A percentile compares a stretch with the other conserved stretches of the same genome.
Conservation (phyloP, 1,140 invertebrate species). For the Oryzaephilus surinamensis region DNA sequence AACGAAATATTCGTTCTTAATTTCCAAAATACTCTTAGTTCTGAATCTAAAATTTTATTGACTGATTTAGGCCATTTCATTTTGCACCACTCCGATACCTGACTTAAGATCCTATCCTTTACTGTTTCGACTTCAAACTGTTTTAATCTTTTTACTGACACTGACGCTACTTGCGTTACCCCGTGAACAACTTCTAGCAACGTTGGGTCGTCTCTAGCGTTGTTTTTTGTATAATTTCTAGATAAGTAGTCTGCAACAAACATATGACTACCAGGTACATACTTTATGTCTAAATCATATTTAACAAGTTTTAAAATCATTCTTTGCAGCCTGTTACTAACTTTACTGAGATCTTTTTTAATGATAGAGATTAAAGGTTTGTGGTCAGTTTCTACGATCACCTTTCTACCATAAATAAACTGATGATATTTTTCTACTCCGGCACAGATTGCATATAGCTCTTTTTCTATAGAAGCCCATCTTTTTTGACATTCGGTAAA, state of each 20-base stretch:
- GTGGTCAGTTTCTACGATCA: no score
- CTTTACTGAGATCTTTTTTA: not conserved
- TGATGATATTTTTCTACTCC: no score
- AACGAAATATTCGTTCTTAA: not conserved
- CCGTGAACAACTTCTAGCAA: not conserved
- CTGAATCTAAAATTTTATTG: not conserved
- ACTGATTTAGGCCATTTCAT: not conserved
- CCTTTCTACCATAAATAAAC: no score
- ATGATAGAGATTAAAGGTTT: no score
- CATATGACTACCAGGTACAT: not conserved
- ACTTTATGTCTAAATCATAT: not conserved
- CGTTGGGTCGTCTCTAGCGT: not conserved
- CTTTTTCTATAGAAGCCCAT: no score
- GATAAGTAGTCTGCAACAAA: constrained; percentile 3
- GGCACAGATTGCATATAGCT: no score
- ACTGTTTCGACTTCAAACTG: not conserved
- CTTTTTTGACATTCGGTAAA: no score
- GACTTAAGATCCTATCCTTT: not conserved
- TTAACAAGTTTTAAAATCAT: not conserved
- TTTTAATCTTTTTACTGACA: not conserved
- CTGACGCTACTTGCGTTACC: not conserved
- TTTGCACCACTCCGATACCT: not conserved
- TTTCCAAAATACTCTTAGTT: not conserved
- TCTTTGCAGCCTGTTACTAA: not conserved
- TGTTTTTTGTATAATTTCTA: constrained; percentile 2